Conservation (phyloP, 2,888 invertebrate species). For the Cryptocheilus praepositus region DNA sequence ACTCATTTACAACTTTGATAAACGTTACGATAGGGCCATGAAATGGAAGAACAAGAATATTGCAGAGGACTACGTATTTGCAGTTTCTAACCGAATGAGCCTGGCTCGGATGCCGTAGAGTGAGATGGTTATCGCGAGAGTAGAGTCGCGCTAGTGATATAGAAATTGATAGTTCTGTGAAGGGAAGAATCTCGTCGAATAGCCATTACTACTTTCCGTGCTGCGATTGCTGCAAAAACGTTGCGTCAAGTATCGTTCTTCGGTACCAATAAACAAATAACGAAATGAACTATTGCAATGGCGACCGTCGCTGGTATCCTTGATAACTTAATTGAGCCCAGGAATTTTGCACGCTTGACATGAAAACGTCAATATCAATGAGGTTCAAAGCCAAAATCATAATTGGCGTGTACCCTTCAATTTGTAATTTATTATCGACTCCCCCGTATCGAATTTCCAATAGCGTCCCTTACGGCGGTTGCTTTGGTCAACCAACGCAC, state of each 20-base stretch:
- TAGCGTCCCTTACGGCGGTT: conserved; percentile 28
- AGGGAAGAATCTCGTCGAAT: neutral
- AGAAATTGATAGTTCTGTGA: conserved; percentile 24
- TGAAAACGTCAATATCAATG: too few species aligned
- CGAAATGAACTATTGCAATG: too few species aligned
- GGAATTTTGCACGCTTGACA: too few species aligned
- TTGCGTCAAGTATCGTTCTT: too few species aligned
- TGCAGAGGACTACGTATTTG: conserved; percentile 18
- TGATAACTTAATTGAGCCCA: too few species aligned
- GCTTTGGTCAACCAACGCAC: conserved; percentile 33
- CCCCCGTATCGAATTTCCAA: conserved; percentile 1
- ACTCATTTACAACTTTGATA: conserved; percentile 19
- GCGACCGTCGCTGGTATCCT: too few species aligned
- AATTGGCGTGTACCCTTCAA: conserved; percentile 4
- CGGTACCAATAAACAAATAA: too few species aligned
- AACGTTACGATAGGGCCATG: conserved; percentile 11
- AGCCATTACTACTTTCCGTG: too few species aligned
- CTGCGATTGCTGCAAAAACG: too few species aligned
- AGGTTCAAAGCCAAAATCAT: conserved; percentile 18
- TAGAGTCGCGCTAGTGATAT: conserved; percentile 19
- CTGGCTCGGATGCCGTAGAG: neutral
- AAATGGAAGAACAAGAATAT: conserved; percentile 8
- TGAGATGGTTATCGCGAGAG: neutral
- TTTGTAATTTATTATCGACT: too few species aligned
- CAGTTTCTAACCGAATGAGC: conserved; percentile 12